Base-by-base conservation (phyloP, 23 tunicate species). In the Ascidia mentula region DNA sequence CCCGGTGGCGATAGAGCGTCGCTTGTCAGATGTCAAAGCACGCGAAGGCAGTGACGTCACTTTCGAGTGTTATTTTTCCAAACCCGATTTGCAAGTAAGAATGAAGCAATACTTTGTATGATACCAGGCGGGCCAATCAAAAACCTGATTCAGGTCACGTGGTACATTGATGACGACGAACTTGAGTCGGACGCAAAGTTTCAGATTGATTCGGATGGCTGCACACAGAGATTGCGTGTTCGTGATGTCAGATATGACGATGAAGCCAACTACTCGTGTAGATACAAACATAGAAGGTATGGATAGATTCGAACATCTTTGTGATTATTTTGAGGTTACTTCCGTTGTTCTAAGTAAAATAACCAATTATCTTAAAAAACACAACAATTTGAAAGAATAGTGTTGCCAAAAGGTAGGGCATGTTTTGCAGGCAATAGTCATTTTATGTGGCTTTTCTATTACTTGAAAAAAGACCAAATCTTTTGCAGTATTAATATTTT, bases 231-330 rank as follows among this genome's bases (percentile, higher is more conserved):
- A 4, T 61, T 85, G 32, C 36, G 70, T 15, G 65, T 85, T 0
- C 32, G 36, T 42, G 83, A 85, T 42, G 89, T 72, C 32, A 72
- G 89, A 46, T 85, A 85, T 71, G 82, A 85, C 45, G 89, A 85
- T 36, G 89, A 85, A 40, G 89, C 82, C 32, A 85, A 78, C 46
- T 85, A 85, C 65, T 76, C 89, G n/a, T 85, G 89, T 39, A 26
- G 78, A 35, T 85, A 85, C 60, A 85, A 72, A 53, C 60, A 85
- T 72, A 78, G 89, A 85, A 85, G 89, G 89, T 85, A n/a, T n/a
- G n/a, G n/a, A n/a, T n/a, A n/a, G n/a, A n/a, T n/a, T n/a, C n/a
- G n/a, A n/a, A n/a, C n/a, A n/a, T n/a, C n/a, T n/a, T n/a, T n/a
- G n/a, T n/a, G n/a, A n/a, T n/a, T n/a, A n/a, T n/a, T n/a, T n/a